Base-by-base conservation (phyloP, 2,888 invertebrate genomes). In the Mythimna impura region DNA sequence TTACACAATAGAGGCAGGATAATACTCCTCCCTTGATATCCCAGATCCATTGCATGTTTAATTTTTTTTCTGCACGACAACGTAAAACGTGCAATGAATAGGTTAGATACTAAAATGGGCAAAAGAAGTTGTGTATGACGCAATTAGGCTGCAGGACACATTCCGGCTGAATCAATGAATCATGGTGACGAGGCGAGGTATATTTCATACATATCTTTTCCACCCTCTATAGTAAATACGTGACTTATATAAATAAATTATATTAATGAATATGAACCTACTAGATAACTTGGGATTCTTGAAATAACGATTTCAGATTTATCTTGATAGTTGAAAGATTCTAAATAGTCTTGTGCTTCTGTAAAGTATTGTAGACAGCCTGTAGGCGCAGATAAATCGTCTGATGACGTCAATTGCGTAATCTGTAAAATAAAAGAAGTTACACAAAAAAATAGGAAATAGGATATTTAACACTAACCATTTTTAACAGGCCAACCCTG, bases 281-380 rank as follows among this genome's bases (percentile, higher is more conserved):
- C 98, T 87, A 97, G 95, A 90, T 98, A 98, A 74, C 97, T 97
- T 0, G 97, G 97, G 40, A 90, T 89, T 82, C 96, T 96, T 70
- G 96, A 88, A 62, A 96, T 96, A 2, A 96, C 95, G 70, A 97
- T 93, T 34, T 96, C 96, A 0, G 97, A 96, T 64, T 95, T 95
- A 73, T 96, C 96, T 62, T 97, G 96, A 87, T 98, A 98, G 89
- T 98, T 98, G 88, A 98, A 98, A 0, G 97, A 97, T 87, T 97
- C 97, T 22, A 98, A 91, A 22, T 95, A 92, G 5, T 98, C 98
- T 72, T 96, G 95, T 0, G 93, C 82, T 25, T 96, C 97, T 1
- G 94, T 97, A 81, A 95, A 97, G 88, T 97, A 98, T 91, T 98
- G 98, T 17, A 98, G 94, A 82, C 97, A 97, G 60, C 97, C 96